Conservation (phyloP, 2,113 vertebrate genomes). For the Labeo catla region DNA sequence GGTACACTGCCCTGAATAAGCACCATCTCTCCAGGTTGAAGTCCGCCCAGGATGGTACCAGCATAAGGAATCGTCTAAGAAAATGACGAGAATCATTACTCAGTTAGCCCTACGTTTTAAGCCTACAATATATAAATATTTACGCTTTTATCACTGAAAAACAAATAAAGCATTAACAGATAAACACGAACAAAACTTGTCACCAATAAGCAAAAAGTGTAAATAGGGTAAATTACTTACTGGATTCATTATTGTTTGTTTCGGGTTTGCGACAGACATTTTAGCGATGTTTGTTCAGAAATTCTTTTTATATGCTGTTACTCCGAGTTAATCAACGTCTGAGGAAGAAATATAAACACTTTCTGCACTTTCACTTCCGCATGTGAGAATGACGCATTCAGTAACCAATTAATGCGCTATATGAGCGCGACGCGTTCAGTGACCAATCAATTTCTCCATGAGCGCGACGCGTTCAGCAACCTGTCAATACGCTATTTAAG, state of each 20-base stretch:
- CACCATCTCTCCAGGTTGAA: slow-evolving; percentile 84
- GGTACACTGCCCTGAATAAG: slow-evolving; percentile 83
- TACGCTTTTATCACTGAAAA: no score
- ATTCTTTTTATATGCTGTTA: not conserved
- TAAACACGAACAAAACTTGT: not conserved
- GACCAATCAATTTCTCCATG: not conserved
- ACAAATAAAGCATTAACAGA: not conserved
- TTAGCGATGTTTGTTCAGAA: not conserved
- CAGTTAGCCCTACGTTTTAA: not conserved
- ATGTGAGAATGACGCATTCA: not conserved
- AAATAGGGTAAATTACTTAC: slow-evolving; percentile 54
- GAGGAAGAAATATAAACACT: not conserved
- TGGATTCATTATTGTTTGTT: slow-evolving; percentile 70
- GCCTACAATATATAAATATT: not conserved
- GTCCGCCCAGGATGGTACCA: slow-evolving; percentile 82
- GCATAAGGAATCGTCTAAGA: slow-evolving; percentile 82
- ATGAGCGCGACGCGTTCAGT: not conserved
- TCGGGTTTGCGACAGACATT: slow-evolving; percentile 70
- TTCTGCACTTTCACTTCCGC: slow-evolving; percentile 46
- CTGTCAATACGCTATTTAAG: not conserved
- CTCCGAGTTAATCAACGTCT: not conserved
- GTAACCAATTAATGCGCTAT: not conserved
- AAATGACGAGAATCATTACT: not conserved
- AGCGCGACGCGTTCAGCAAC: not conserved
- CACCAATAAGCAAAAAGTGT: not conserved